Evolutionary conservation across 2,797 vertebrate species (phyloP).

Genomic region (Parotocinclus haroldoi): DNA sequence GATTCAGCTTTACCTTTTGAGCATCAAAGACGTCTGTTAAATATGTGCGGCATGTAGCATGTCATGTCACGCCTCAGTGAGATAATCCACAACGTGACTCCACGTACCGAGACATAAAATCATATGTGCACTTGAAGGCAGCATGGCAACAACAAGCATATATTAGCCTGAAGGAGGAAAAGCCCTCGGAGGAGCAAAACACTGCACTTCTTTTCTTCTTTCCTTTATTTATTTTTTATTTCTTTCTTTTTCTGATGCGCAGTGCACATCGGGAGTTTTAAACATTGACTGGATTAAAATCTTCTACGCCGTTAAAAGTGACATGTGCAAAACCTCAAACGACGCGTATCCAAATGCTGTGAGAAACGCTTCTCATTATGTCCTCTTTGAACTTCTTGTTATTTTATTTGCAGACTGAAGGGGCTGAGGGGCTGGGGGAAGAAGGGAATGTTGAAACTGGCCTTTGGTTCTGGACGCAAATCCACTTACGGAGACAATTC

Average conservation of each 20-base stretch:
- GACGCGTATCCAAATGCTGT: constrained; percentile 26
- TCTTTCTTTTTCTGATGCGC: constrained; percentile 27
- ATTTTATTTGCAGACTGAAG: constrained; percentile 22
- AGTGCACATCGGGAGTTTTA: constrained; percentile 17
- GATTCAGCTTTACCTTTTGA: too few relatives aligned
- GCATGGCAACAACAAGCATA: background rate
- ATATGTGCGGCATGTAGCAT: too few relatives aligned
- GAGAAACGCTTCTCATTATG: constrained; percentile 22
- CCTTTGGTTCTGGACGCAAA: constrained; percentile 50
- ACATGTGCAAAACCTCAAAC: constrained; percentile 34
- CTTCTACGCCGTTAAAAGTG: constrained; percentile 50
- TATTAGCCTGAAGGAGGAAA: constrained; percentile 20
- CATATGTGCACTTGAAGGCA: background rate
- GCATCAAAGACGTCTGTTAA: too few relatives aligned
- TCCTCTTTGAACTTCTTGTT: constrained; percentile 25
- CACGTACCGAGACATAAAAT: constrained; percentile 12
- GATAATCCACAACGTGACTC: background rate
- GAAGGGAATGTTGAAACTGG: background rate
- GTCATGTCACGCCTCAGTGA: background rate
- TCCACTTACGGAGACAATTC: constrained; percentile 26
- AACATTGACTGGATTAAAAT: constrained; percentile 47
- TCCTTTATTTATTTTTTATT: too few relatives aligned
- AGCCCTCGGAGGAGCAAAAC: constrained; percentile 15
- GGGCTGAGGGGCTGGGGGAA: too few relatives aligned
- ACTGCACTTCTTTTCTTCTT: constrained; percentile 13